phyloP scores from a whole-genome alignment of 1,140 invertebrate genomes.

The Aradophagus sp. region DNA sequence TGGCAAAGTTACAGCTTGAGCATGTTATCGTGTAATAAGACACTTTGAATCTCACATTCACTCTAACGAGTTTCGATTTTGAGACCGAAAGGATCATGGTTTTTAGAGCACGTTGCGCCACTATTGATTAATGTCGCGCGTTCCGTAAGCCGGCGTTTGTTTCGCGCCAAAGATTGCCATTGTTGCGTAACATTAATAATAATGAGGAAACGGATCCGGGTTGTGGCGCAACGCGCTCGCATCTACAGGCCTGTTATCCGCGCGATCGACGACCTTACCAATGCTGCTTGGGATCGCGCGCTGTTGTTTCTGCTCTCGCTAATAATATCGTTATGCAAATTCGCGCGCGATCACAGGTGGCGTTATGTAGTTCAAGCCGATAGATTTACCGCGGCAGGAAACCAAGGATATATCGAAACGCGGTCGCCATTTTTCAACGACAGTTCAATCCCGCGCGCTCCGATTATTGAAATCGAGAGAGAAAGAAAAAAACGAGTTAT shows the following conservation, averaged over 20 bases:
- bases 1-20: too few species aligned
- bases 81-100: too few species aligned
- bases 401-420: conserved; percentile 37
- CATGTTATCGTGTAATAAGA: too few species aligned
- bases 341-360: conserved; percentile 47
- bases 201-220: conserved; percentile 61
- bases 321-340: conserved; percentile 71
- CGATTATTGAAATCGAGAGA: conserved; percentile 19
- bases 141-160: conserved; percentile 13
- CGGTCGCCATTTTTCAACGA: too few species aligned
- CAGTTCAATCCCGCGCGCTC: conserved; percentile 3
- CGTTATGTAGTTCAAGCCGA: conserved; percentile 24
- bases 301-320: conserved; percentile 59
- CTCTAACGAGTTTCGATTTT: too few species aligned
- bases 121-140: conserved; percentile 21
- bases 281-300: conserved; percentile 54
- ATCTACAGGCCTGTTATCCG: conserved; percentile 55
- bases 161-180: conserved; percentile 48
- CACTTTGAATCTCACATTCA: too few species aligned
- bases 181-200: conserved; percentile 69
- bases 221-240: conserved; percentile 48
- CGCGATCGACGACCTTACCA: conserved; percentile 62
- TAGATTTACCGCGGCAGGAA: conserved; percentile 35
- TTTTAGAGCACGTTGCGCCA: too few species aligned
- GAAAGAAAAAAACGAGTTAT: conserved; percentile 7